These are phyloP conservation scores for Alethe diademata DNA, from an alignment of 2,113 vertebrate species.

Conservation along the genomic window DNA sequence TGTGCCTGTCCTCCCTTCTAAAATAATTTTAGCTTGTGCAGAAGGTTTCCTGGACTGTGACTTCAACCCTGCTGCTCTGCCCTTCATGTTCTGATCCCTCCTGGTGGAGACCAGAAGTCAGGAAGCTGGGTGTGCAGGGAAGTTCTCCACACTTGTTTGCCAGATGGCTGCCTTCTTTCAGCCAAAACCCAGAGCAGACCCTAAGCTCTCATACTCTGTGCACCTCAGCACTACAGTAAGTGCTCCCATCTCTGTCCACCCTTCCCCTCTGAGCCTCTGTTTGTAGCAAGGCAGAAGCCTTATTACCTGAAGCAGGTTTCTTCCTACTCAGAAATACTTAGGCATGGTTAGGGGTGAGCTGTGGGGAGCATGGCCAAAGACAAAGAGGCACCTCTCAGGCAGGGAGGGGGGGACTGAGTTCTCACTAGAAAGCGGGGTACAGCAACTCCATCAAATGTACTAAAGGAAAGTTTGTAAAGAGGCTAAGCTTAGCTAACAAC, in stretches of 20 bases:
- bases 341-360: background rate
- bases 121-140: background rate
- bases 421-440: background rate
- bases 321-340: background rate
- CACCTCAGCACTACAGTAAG: background rate
- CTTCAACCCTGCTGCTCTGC: background rate
- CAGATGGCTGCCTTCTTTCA: background rate
- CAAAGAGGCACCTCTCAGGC: background rate
- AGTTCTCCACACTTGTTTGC: background rate
- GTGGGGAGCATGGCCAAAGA: accelerated
- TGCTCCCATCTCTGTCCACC: background rate
- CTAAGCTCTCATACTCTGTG: accelerated
- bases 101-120: background rate
- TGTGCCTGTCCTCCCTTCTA: background rate
- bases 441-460: background rate
- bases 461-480: background rate
- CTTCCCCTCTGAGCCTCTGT: background rate
- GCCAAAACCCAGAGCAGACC: background rate
- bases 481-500: background rate
- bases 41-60: background rate
- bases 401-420: background rate
- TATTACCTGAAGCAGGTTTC: background rate
- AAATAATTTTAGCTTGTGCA: background rate
- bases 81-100: background rate
- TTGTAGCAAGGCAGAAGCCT: background rate